Conservation (phyloP, 2,113 vertebrate genomes). For the Thryonomys swinderianus region DNA sequence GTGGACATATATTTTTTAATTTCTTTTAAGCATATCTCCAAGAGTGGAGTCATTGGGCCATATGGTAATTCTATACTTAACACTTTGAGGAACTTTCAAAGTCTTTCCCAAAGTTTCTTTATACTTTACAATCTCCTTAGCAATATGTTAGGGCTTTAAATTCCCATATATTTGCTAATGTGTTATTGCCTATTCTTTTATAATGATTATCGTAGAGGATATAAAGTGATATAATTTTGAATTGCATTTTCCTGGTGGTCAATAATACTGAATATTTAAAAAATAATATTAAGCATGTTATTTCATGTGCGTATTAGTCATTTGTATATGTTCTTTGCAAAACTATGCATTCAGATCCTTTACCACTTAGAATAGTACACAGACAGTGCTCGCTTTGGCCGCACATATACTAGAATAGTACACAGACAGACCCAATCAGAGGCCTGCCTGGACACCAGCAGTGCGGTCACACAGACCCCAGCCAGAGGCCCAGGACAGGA, state of each 20-base stretch:
- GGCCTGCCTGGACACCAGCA: too few species aligned
- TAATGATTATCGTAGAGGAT: neutral
- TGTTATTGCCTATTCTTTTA: neutral
- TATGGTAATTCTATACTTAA: neutral
- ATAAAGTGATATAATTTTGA: neutral
- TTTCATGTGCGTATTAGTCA: neutral
- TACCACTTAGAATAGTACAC: neutral
- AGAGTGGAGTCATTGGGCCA: neutral
- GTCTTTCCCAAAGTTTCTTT: neutral
- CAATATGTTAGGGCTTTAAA: neutral
- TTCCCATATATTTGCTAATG: neutral
- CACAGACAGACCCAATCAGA: too few species aligned
- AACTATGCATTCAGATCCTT: neutral
- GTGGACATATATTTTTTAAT: neutral
- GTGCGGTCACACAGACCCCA: too few species aligned
- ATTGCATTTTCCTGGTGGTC: neutral
- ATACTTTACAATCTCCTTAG: conserved; percentile 3
- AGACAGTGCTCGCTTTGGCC: too few species aligned
- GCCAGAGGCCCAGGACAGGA: too few species aligned
- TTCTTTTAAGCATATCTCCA: neutral
- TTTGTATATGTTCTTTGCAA: neutral
- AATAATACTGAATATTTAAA: neutral
- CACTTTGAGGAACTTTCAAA: conserved; percentile 36
- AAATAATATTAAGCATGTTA: neutral
- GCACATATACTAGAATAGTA: too few species aligned